Conservation (phyloP, 2,797 vertebrate genomes). For the Gephyroberyx darwinii region DNA sequence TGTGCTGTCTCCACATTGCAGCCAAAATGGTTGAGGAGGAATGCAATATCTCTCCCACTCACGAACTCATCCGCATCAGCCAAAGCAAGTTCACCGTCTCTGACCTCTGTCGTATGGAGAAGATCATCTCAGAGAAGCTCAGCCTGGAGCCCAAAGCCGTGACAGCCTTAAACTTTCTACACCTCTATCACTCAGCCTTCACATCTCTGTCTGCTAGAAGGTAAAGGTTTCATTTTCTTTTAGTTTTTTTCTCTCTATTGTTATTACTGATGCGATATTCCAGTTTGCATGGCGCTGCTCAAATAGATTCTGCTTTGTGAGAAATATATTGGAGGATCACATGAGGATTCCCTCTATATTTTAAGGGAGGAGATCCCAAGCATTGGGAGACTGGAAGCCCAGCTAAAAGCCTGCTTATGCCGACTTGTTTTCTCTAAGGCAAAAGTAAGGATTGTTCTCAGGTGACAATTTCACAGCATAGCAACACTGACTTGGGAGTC, state of each 20-base stretch:
- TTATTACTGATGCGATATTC: slow-evolving; percentile 28
- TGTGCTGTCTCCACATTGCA: slow-evolving; percentile 93
- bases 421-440: slow-evolving; percentile 95
- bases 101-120: slow-evolving; percentile 95
- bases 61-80: slow-evolving; percentile 96
- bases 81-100: slow-evolving; percentile 98
- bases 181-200: slow-evolving; percentile 91
- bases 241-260: background rate
- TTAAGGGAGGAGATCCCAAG: slow-evolving; percentile 91
- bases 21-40: slow-evolving; percentile 89
- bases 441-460: slow-evolving; percentile 85
- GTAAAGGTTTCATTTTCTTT: slow-evolving; percentile 70
- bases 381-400: slow-evolving; percentile 95
- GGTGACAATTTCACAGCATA: slow-evolving; percentile 52
- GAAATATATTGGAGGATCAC: slow-evolving; percentile 56
- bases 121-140: slow-evolving; percentile 96
- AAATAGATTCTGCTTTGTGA: slow-evolving; percentile 55
- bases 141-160: slow-evolving; percentile 91
- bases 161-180: slow-evolving; percentile 98
- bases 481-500: background rate
- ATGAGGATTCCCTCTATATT: slow-evolving; percentile 65
- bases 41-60: slow-evolving; percentile 86
- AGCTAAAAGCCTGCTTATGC: slow-evolving; percentile 97
- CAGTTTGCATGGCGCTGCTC: slow-evolving; percentile 40
- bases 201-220: slow-evolving; percentile 86